These are phyloP conservation scores for Drosophila funebris DNA, from an alignment of 1,140 invertebrate species.

Conservation along the genomic window DNA sequence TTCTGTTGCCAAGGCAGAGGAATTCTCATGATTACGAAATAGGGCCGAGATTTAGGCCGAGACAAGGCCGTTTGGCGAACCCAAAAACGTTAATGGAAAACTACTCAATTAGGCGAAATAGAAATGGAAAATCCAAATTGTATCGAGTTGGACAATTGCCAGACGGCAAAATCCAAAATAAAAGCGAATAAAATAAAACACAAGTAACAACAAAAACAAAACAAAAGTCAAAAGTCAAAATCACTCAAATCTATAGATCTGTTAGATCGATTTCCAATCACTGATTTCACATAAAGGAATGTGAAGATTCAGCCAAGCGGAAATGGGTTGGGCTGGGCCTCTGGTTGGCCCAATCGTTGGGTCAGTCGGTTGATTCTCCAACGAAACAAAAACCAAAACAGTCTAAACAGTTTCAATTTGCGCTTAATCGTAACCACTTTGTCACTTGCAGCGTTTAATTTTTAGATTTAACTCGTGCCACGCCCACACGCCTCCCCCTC, in stretches of 20 bases:
- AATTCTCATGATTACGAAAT: constrained; percentile 67
- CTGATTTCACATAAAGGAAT: constrained; percentile 66
- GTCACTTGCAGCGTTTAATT: constrained; percentile 15
- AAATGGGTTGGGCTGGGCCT: constrained; percentile 57
- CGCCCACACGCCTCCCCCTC: background rate
- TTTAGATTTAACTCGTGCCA: constrained; percentile 5
- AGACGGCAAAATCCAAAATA: constrained; percentile 60
- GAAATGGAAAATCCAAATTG: constrained; percentile 43
- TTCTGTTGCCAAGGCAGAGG: constrained; percentile 37
- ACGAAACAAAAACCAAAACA: background rate
- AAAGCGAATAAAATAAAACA: constrained; percentile 11
- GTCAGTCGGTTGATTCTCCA: background rate
- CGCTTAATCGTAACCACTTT: constrained; percentile 6
- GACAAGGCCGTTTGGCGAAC: constrained; percentile 26
- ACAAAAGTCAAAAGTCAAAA: constrained; percentile 64
- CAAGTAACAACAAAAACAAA: constrained; percentile 12
- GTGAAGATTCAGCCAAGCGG: constrained; percentile 53
- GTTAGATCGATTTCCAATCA: constrained; percentile 72
- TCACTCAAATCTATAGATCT: constrained; percentile 64
- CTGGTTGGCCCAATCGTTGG: constrained; percentile 10
- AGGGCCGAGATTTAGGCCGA: constrained; percentile 16
- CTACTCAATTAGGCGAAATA: constrained; percentile 74
- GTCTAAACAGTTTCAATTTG: constrained; percentile 34
- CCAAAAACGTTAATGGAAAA: constrained; percentile 56
- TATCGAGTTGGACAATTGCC: constrained; percentile 56